Evolutionary conservation across 2,888 invertebrate species (phyloP), one percentile per base, ranked within the genome.

Genomic region (Tetheella fluctuosa): DNA sequence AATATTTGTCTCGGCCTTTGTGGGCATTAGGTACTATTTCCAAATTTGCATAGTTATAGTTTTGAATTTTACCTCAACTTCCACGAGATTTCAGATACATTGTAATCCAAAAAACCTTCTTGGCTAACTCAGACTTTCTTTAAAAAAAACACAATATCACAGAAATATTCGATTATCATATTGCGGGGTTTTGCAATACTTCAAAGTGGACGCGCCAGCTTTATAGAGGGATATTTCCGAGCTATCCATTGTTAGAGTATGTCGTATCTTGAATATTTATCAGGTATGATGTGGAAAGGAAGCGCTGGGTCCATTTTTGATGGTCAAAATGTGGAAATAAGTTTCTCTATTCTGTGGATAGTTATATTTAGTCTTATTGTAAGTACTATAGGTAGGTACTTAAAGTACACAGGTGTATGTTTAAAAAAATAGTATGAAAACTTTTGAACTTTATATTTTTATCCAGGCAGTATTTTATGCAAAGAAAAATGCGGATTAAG

Each of bases 201-300:
- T 20, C 2, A 0, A 13, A 37, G 37, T 30, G 8, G 1, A 34
- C 34, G 34, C 34, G 34, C 13, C 13, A 30, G 30, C 10, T 10
- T 30, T 8, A 8, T 4, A 25, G 6, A 10, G 30, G 30, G 15
- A 37, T 15, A 17, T 48, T 48, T 20, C 48, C 5, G n/a, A 20
- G 17, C 48, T 48, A 6, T 48, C 34, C 48, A 48, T 48, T 10
- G 48, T 48, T n/a, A 20, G 20, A 20, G 48, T 48, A 48, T 48
- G 17, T 48, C 17, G 2, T 48, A 48, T 48, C 48, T 20, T 48
- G 48, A 48, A 48, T 48, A 48, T 48, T 48, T 48, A 48, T 48
- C 48, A 48, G 48, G 20, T 48, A 48, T 48, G 48, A 48, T 7
- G 20, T 48, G 15, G 2, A 48, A 48, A 20, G 48, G 48, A 48